Evolutionary conservation across 2,797 vertebrate genomes (phyloP).

Genomic region (Pipistrellus pygmaeus): DNA sequence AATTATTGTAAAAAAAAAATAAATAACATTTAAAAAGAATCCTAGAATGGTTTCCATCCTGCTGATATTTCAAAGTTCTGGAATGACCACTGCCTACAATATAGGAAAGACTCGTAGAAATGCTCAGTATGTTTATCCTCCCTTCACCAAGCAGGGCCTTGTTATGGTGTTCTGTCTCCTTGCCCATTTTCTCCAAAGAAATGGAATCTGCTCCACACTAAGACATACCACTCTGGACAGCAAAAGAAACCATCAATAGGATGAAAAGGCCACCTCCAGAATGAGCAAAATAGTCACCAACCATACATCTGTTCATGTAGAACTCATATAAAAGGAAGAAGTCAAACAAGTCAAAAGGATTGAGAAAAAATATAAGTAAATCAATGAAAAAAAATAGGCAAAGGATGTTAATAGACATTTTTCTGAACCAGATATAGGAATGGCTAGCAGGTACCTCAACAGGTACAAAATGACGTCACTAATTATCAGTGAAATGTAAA

Average conservation of each 20-base stretch:
- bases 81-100: neutral
- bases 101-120: neutral
- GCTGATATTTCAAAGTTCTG: neutral
- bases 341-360: neutral
- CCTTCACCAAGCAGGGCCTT: neutral
- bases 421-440: neutral
- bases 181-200: neutral
- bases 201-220: neutral
- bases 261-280: neutral
- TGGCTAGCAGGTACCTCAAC: neutral
- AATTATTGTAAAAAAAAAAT: neutral
- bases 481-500: neutral
- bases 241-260: neutral
- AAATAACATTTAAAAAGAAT: too few species aligned
- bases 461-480: too few species aligned
- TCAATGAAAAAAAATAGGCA: neutral
- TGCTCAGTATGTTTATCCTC: neutral
- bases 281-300: neutral
- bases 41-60: neutral
- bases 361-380: neutral
- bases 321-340: neutral
- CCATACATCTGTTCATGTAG: neutral
- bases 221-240: neutral
- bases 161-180: accelerated
- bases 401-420: neutral